Evolutionary conservation across 2,888 invertebrate genomes (phyloP).

Genomic region (Chydorus sphaericus): DNA sequence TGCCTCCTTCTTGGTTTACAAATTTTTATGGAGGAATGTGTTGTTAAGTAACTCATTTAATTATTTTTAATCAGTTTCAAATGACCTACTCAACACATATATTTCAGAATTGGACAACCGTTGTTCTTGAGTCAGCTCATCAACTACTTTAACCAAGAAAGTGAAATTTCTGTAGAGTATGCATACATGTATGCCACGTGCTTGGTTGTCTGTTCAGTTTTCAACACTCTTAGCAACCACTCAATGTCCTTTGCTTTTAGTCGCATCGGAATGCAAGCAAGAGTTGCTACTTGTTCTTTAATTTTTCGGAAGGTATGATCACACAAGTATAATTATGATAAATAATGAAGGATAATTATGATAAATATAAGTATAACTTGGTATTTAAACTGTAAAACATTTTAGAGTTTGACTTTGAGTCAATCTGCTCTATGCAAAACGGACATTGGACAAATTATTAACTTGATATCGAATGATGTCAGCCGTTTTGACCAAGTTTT

Average conservation of each 20-base stretch:
- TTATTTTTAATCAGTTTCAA: neutral
- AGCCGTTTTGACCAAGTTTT: slow-evolving; percentile 80
- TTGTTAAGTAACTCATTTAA: slow-evolving; percentile 15
- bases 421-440: slow-evolving; percentile 72
- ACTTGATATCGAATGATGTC: slow-evolving; percentile 90
- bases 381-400: neutral
- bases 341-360: too few relatives aligned
- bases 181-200: slow-evolving; percentile 63
- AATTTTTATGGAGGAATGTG: neutral
- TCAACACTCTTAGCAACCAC: slow-evolving; percentile 67
- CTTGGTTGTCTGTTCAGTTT: slow-evolving; percentile 54
- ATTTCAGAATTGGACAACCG: slow-evolving; percentile 52
- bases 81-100: slow-evolving; percentile 17
- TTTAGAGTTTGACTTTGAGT: slow-evolving; percentile 28
- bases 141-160: slow-evolving; percentile 44
- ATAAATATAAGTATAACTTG: neutral
- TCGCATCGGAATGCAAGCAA: slow-evolving; percentile 56
- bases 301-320: slow-evolving; percentile 63
- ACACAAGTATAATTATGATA: too few relatives aligned
- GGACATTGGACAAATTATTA: slow-evolving; percentile 81
- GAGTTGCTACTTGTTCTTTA: slow-evolving; percentile 65
- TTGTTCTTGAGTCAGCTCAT: slow-evolving; percentile 47
- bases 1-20: neutral
- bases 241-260: slow-evolving; percentile 72
- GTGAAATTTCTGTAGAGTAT: slow-evolving; percentile 34